Conservation (phyloP, 2,888 invertebrate genomes). For the Eubasilissa splendida region DNA sequence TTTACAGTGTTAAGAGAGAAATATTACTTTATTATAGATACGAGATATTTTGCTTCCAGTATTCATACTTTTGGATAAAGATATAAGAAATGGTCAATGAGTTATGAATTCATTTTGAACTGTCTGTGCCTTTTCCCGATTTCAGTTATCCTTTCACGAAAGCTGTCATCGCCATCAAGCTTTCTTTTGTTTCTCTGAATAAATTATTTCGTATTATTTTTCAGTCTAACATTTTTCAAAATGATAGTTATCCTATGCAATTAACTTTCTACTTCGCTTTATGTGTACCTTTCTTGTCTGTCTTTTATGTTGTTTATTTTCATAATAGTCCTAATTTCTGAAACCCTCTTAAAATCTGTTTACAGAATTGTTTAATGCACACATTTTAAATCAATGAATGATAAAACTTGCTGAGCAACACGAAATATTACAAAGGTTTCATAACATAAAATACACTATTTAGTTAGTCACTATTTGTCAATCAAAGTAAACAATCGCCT, state of each 20-base stretch:
- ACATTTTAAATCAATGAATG: too few species aligned
- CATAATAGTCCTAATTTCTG: neutral
- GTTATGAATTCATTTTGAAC: neutral
- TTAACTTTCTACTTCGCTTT: conserved; percentile 10
- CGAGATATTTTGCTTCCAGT: too few species aligned
- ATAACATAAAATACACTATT: neutral
- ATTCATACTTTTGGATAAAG: too few species aligned
- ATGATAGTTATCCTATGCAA: neutral
- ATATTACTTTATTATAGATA: too few species aligned
- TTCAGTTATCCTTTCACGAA: neutral
- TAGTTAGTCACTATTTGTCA: neutral
- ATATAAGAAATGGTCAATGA: too few species aligned
- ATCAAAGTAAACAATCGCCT: too few species aligned
- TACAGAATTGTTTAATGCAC: too few species aligned
- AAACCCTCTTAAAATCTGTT: too few species aligned
- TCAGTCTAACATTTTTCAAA: conserved; percentile 6
- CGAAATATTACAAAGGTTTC: too few species aligned
- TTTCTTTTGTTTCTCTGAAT: conserved; percentile 6
- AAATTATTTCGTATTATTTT: conserved; percentile 3
- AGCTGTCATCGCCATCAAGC: conserved; percentile 7
- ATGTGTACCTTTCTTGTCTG: neutral
- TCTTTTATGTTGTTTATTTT: conserved; percentile 3
- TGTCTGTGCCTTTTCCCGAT: neutral
- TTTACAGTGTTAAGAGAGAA: too few species aligned
- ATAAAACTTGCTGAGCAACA: too few species aligned